Percentiles rank a stretch among this genome's conserved stretches.
These are phyloP conservation scores for Pogonocherus hispidulus DNA, from an alignment of 2,888 invertebrate species.

Conservation along the genomic window DNA sequence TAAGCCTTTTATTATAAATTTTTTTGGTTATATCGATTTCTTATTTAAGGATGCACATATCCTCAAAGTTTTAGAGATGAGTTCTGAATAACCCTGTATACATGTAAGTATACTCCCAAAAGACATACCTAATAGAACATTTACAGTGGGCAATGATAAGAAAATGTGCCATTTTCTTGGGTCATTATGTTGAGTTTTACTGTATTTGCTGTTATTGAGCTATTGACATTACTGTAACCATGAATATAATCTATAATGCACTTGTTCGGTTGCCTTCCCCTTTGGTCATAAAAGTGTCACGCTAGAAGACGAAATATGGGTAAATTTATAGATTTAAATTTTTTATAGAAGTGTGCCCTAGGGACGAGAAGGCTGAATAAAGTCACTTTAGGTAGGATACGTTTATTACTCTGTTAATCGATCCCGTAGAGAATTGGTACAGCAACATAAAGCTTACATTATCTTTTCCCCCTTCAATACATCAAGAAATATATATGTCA, in stretches of 20 bases:
- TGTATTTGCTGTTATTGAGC: too few species aligned
- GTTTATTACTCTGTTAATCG: slow-evolving; percentile 6
- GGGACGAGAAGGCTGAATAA: neutral
- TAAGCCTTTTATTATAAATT: too few species aligned
- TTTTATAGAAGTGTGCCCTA: neutral
- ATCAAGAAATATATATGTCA: neutral
- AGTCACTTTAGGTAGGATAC: neutral
- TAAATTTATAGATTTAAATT: neutral
- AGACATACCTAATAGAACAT: too few species aligned
- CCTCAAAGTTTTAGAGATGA: too few species aligned
- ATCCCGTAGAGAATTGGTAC: slow-evolving; percentile 11
- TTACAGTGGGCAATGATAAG: too few species aligned
- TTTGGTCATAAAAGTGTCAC: neutral
- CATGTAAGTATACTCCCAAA: too few species aligned
- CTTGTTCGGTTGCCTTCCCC: slow-evolving; percentile 1
- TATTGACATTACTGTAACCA: too few species aligned
- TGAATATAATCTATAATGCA: slow-evolving; percentile 11
- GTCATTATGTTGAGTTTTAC: too few species aligned
- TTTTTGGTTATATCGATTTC: too few species aligned
- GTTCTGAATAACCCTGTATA: too few species aligned
- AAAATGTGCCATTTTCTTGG: too few species aligned
- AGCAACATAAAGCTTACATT: neutral
- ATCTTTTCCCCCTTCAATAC: neutral
- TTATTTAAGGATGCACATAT: too few species aligned
- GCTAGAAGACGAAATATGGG: neutral